Conservation (phyloP, 2,797 vertebrate species). For the Dromococcyx pavoninus region DNA sequence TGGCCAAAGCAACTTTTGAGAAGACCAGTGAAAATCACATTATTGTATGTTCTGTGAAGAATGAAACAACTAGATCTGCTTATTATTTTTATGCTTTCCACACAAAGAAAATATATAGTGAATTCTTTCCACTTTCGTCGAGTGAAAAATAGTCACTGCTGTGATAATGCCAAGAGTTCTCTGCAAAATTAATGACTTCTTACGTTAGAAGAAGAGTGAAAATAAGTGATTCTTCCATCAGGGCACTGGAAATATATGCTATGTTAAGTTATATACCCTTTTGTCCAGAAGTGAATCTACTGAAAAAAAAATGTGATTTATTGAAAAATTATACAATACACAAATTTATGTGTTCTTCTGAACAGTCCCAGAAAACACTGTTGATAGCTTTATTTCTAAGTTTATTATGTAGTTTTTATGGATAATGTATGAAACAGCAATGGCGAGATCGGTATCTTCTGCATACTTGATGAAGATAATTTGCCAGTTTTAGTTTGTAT, state of each 20-base stretch:
- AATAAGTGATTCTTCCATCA: conserved; percentile 36
- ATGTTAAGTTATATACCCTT: background rate
- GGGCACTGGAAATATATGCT: background rate
- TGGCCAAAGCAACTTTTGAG: conserved; percentile 12
- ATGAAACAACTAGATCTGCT: conserved; percentile 29
- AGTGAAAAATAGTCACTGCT: conserved; percentile 50
- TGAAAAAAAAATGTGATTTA: background rate
- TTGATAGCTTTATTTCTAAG: background rate
- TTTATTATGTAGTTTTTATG: background rate
- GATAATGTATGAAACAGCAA: background rate
- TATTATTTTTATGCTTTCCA: conserved; percentile 26
- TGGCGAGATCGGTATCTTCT: background rate
- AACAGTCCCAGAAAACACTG: background rate
- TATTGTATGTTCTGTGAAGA: conserved; percentile 25
- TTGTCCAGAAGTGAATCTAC: background rate
- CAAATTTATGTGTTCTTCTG: background rate
- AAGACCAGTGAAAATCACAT: conserved; percentile 34
- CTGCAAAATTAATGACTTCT: conserved; percentile 50
- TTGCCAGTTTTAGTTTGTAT: background rate
- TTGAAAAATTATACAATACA: background rate
- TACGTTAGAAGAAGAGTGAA: conserved; percentile 23
- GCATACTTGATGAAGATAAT: background rate
- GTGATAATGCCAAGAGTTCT: conserved; percentile 41
- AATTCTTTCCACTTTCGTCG: conserved; percentile 12
- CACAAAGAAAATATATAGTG: conserved; percentile 25